Base-by-base conservation (phyloP, 2,888 invertebrate species). In the Drosophila greeni region DNA sequence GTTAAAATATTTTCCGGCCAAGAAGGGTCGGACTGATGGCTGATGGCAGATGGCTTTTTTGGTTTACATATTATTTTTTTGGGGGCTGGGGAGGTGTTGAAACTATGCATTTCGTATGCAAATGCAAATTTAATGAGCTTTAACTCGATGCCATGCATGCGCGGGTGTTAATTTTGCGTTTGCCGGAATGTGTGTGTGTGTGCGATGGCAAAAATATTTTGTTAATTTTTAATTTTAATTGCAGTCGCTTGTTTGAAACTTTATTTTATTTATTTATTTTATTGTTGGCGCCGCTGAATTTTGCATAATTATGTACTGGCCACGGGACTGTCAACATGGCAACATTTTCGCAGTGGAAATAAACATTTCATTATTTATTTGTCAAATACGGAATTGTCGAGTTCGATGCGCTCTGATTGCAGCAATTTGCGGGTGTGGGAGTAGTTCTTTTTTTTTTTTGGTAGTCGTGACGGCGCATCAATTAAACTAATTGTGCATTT, bases 161-260 rank as follows among this genome's bases (percentile, higher is more conserved):
- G 55, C 36, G 54, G 45, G 57, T 62, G 62, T 68, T 68, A 47
- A 56, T 72, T 52, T 68, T 66, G 58, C 33, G 52, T 40, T 23
- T 12, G 48, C 23, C 24, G 23, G n/a, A 36, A 18, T 58, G 40
- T 57, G 56, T 40, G 66, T 64, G 69, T n/a, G n/a, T n/a, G n/a
- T n/a, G n/a, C 24, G 60, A 60, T 48, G 62, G 66, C 49, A 52
- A 54, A 76, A 73, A 76, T 82, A 82, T 80, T 84, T 82, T 72
- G 75, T 80, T 70, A 80, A 80, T 82, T 82, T 80, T 80, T 77
- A 77, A 80, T 84, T 84, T 83, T 75, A 80, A 82, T 84, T 84
- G 82, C 74, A 49, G 70, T 75, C 62, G 71, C 72, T 84, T 80
- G 84, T 82, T 71, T 66, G 53, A 29, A 43, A 52, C 42, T 65